phyloP scores from a whole-genome alignment of 2,113 vertebrate species.

The Eurypyga helias region DNA sequence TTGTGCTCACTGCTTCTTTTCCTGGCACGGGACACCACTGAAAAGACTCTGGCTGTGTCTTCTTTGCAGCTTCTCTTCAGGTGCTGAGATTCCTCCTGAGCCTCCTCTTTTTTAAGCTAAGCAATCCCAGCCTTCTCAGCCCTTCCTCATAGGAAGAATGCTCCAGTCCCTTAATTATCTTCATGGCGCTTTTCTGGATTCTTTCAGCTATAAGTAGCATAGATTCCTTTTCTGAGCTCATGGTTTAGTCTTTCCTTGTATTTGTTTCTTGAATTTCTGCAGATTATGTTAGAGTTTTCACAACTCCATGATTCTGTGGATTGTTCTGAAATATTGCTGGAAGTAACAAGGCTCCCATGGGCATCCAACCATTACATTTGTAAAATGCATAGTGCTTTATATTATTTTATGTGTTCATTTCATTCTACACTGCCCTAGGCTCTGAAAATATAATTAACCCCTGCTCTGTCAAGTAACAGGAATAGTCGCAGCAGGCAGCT shows the following conservation, averaged over 20 bases:
- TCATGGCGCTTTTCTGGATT: background rate
- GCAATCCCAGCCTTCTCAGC: background rate
- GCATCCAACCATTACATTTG: background rate
- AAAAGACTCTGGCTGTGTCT: background rate
- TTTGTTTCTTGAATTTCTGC: background rate
- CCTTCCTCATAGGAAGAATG: background rate
- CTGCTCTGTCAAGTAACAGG: background rate
- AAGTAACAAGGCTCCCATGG: background rate
- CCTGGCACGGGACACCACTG: background rate
- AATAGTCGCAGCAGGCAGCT: background rate
- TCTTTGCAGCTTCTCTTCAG: background rate
- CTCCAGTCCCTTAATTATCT: background rate
- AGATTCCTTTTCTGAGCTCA: background rate
- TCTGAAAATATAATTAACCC: background rate
- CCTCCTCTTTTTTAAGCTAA: background rate
- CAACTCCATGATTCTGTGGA: background rate
- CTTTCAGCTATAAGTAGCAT: background rate
- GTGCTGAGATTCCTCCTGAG: background rate
- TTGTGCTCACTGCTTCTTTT: background rate
- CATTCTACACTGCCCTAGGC: background rate
- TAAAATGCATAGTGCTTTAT: background rate
- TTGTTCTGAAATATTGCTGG: background rate
- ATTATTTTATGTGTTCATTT: constrained; percentile 11
- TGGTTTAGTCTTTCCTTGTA: background rate
- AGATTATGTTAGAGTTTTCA: background rate